phyloP scores from a whole-genome alignment of 2,888 invertebrate species.

The Scrobipalpa costella region DNA sequence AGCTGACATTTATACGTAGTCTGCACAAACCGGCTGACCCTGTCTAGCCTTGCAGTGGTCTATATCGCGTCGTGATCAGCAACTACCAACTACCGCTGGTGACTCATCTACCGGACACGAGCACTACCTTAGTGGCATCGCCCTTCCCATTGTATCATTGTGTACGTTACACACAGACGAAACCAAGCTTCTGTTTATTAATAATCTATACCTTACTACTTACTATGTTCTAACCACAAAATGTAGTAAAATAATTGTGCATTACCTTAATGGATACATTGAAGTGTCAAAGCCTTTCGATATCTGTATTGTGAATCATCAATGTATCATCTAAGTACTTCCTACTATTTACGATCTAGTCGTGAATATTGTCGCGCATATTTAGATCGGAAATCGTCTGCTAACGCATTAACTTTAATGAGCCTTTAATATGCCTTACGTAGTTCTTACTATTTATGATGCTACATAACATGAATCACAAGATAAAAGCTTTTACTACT shows the following conservation, averaged over 20 bases:
- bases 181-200: constrained; percentile 43
- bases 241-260: no score
- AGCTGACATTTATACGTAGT: not conserved
- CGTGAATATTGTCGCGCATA: not conserved
- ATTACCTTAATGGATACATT: no score
- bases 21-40: constrained; percentile 25
- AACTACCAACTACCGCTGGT: constrained; percentile 51
- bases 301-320: not conserved
- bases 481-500: not conserved
- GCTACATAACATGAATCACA: not conserved
- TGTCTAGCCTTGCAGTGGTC: constrained; percentile 45
- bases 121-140: constrained; percentile 43
- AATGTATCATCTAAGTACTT: not conserved
- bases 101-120: constrained; percentile 49
- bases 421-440: not conserved
- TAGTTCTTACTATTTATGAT: not conserved
- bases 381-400: constrained; percentile 34
- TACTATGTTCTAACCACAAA: no score
- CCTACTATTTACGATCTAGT: constrained; percentile 30
- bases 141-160: constrained; percentile 54
- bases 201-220: not conserved
- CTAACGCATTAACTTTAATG: constrained; percentile 1
- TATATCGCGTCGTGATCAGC: constrained; percentile 46
- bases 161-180: constrained; percentile 37
- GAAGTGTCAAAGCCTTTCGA: not conserved